Evolutionary conservation across 64 coral and sea anemone species (phyloP).

Genomic region (Pachyseris speciosa): DNA sequence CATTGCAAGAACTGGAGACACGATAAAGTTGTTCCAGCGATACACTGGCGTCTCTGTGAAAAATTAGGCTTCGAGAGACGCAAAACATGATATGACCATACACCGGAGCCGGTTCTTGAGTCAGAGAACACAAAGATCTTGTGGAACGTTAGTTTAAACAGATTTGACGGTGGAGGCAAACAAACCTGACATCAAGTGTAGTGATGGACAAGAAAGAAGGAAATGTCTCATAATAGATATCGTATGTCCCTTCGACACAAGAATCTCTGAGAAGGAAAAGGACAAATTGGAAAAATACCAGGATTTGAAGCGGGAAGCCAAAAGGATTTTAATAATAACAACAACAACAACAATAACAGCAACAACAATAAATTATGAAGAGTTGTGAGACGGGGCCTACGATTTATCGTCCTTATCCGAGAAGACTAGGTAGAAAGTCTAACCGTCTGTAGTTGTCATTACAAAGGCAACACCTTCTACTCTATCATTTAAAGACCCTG

Average conservation of each 20-base stretch:
- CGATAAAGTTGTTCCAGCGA: constrained; percentile 7
- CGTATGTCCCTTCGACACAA: constrained; percentile 12
- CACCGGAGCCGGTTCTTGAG: constrained; percentile 5
- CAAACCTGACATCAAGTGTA: constrained; percentile 48
- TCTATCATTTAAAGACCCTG: too few species aligned
- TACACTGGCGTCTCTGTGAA: constrained; percentile 40
- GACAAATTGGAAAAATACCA: neutral
- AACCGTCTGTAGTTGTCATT: too few species aligned
- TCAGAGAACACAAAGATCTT: constrained; percentile 29
- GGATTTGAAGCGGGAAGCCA: neutral
- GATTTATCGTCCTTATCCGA: too few species aligned
- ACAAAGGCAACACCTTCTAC: too few species aligned
- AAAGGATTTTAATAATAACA: too few species aligned
- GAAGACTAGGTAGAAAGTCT: too few species aligned
- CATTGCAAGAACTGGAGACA: constrained; percentile 53
- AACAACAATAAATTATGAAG: too few species aligned
- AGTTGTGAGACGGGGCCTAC: too few species aligned
- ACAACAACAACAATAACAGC: too few species aligned
- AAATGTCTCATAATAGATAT: constrained; percentile 48
- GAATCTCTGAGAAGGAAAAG: neutral
- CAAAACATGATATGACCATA: constrained; percentile 21
- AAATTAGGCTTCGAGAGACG: neutral
- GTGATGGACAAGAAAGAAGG: constrained; percentile 44
- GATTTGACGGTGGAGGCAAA: constrained; percentile 26
- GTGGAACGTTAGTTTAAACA: constrained; percentile 39